Base-by-base conservation (phyloP, 2,113 vertebrate genomes). In the Silurus meridionalis region DNA sequence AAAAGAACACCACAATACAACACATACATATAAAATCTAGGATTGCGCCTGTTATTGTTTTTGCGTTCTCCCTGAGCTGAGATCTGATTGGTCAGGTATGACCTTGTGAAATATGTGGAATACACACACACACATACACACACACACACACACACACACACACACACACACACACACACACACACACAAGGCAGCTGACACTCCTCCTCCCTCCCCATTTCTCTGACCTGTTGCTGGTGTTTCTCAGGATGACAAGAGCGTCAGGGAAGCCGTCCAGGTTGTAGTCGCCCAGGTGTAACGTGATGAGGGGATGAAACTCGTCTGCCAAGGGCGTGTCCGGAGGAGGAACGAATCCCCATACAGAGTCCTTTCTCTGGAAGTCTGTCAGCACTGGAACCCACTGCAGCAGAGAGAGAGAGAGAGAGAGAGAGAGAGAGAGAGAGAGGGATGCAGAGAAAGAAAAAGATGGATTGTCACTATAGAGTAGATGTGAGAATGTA, bases 201-300 rank as follows among this genome's bases (percentile, higher is more conserved):
- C 66, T 7, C 85, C 66, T n/a, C 63, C 3, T n/a, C 48, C 19
- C 52, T 15, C 50, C 52, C 13, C n/a, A 0, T 53, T 23, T 25
- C 15, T 67, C 94, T 89, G 95, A 98, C 98, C 97, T 97, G 90
- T 96, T 95, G 53, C 95, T 97, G 75, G 94, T 96, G 90, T 99
- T 98, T 89, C 79, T 95, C 9, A 99, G 92, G 90, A 99, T 92
- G 77, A 95, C 97, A 78, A 99, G 95, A 23, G 97, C 98, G 74
- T 99, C 98, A 23, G 98, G 98, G 90, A 97, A 99, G 75, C 98
- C 98, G 46, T 99, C 98, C 95, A 99, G 95, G 93, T 99, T 99
- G 93, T 98, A 99, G 94, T 99, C 98, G 84, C 98, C 98, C 28
- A 98, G 92, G 90, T 97, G 98, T 89, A 99, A 95, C 0, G 94